A percentile compares a stretch with the other conserved stretches of the same genome.
These are phyloP conservation scores for Philhelius pedissequus DNA, from an alignment of 2,888 invertebrate species.

Conservation along the genomic window DNA sequence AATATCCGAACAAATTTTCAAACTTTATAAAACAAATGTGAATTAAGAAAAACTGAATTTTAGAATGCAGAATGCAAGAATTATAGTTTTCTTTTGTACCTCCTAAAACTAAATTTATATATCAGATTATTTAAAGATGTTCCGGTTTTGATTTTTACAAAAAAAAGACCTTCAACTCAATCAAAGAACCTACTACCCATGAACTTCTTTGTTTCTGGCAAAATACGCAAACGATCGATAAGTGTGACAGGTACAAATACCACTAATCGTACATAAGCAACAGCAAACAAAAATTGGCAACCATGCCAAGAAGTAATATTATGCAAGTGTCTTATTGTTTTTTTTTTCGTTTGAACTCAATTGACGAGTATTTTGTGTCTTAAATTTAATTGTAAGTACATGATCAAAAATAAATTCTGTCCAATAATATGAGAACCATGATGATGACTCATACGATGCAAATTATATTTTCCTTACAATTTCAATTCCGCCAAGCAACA, in stretches of 20 bases:
- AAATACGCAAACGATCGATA: background rate
- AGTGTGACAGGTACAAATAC: background rate
- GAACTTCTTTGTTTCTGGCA: constrained; percentile 18
- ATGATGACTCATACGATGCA: background rate
- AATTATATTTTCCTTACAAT: background rate
- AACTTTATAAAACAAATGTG: no score
- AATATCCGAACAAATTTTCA: no score
- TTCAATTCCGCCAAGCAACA: background rate
- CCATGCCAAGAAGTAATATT: background rate
- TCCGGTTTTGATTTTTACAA: background rate
- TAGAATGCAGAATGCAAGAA: no score
- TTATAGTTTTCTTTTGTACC: no score
- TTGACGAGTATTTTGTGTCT: background rate
- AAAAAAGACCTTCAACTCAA: background rate
- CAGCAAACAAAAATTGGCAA: background rate
- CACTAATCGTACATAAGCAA: background rate
- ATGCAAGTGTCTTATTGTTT: background rate
- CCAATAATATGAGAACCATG: background rate
- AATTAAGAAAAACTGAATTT: no score
- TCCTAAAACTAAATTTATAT: no score
- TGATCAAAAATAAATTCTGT: no score
- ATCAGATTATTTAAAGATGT: background rate
- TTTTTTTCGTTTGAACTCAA: background rate
- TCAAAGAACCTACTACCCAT: background rate
- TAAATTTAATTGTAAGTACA: background rate